A percentile compares a stretch with the other conserved stretches of the same genome.
phyloP scores from a whole-genome alignment of 2,797 vertebrate genomes.

The Aythya fuligula region DNA sequence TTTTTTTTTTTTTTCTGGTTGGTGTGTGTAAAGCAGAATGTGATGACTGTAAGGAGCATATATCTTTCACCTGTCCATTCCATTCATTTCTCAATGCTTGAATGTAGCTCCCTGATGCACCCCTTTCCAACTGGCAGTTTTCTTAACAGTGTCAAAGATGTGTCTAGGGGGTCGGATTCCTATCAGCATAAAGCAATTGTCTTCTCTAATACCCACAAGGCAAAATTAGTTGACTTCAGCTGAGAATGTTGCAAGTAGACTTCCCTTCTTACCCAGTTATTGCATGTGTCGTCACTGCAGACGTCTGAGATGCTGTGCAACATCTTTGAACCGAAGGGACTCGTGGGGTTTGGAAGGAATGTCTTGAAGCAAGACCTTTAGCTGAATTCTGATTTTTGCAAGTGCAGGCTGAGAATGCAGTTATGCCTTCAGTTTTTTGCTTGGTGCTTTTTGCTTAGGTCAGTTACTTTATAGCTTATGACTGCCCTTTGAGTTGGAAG shows the following conservation, averaged over 20 bases:
- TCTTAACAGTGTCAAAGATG: not conserved
- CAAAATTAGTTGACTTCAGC: not conserved
- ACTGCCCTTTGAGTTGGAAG: not conserved
- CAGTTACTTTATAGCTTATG: not conserved
- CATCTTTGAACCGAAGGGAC: not conserved
- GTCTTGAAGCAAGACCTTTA: not conserved
- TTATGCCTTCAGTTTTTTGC: not conserved
- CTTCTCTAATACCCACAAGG: not conserved
- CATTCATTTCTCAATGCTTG: not conserved
- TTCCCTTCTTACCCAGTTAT: not conserved
- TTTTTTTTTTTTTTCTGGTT: not conserved
- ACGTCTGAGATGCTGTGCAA: accelerated
- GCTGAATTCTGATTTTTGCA: not conserved
- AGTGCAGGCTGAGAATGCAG: accelerated
- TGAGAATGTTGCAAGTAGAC: not conserved
- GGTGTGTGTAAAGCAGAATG: not conserved
- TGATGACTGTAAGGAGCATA: not conserved
- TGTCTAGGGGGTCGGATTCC: accelerated
- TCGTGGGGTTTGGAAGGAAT: not conserved
- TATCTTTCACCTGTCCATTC: not conserved
- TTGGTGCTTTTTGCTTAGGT: not conserved
- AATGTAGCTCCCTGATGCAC: not conserved
- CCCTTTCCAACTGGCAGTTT: not conserved
- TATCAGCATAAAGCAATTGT: accelerated
- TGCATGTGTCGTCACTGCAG: accelerated